phyloP scores from a whole-genome alignment of 2,113 vertebrate species.

The Passer domesticus region DNA sequence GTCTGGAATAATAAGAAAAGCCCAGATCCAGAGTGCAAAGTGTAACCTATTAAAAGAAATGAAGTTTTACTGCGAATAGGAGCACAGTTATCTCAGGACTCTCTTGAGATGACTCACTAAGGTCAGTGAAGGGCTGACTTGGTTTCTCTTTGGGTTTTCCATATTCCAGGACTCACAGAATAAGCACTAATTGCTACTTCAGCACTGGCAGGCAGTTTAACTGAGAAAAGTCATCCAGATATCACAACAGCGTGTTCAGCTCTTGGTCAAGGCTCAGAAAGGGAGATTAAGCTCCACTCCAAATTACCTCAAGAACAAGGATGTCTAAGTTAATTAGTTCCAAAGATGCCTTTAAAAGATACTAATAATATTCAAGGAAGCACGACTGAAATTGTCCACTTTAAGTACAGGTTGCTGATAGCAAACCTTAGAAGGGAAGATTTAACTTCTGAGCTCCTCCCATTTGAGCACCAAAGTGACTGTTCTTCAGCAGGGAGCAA shows the following conservation, averaged over 20 bases:
- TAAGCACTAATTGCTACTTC: background rate
- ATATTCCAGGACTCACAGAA: background rate
- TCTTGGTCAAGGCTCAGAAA: background rate
- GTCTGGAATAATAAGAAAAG: background rate
- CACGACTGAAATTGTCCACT: background rate
- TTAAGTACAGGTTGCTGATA: background rate
- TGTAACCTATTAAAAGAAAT: background rate
- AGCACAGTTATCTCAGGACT: background rate
- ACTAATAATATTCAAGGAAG: background rate
- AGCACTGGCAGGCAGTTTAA: background rate
- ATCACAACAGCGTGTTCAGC: background rate
- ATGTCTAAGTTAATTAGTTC: background rate
- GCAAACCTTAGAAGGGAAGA: background rate
- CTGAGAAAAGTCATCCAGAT: background rate
- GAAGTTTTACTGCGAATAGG: background rate
- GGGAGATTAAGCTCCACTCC: background rate
- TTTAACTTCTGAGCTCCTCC: background rate
- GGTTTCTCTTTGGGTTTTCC: background rate
- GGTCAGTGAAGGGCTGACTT: background rate
- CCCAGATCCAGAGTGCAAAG: background rate
- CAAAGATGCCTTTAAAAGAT: background rate
- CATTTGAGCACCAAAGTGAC: background rate
- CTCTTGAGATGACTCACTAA: background rate
- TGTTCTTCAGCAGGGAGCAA: background rate
- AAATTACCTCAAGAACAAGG: background rate